These are phyloP conservation scores for Myopa tessellatipennis DNA, from an alignment of 2,888 invertebrate species.

Conservation along the genomic window DNA sequence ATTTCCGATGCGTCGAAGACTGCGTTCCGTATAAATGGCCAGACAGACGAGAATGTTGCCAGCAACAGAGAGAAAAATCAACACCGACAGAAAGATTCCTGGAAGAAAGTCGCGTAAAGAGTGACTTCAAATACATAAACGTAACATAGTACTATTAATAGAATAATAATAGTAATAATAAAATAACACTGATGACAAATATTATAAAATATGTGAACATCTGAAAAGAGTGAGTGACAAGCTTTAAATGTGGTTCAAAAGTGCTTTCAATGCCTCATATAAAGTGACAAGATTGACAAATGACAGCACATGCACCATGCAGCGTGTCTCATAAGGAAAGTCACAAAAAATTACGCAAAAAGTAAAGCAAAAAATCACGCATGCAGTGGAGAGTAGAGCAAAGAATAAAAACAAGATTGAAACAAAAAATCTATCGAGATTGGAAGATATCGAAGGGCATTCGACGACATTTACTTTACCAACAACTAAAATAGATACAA, in stretches of 20 bases:
- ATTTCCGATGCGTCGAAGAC: slow-evolving; percentile 88
- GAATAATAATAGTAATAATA: neutral
- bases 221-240: neutral
- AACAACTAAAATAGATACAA: slow-evolving; percentile 83
- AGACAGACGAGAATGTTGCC: slow-evolving; percentile 97
- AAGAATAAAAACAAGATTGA: neutral
- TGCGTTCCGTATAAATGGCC: slow-evolving; percentile 96
- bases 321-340: neutral
- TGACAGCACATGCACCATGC: neutral
- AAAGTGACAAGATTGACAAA: neutral
- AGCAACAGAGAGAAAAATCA: slow-evolving; percentile 93
- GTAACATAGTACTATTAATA: neutral
- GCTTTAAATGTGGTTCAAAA: too few species aligned
- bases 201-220: neutral
- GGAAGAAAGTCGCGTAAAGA: slow-evolving; percentile 53
- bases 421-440: neutral
- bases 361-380: neutral
- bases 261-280: too few species aligned
- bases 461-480: slow-evolving; percentile 73
- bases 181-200: neutral
- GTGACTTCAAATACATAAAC: neutral
- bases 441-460: slow-evolving; percentile 53
- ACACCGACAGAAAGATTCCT: slow-evolving; percentile 87
- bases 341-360: neutral
- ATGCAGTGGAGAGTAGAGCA: neutral